phyloP scores from a whole-genome alignment of 2,113 vertebrate genomes.

The Seriola aureovittata region DNA sequence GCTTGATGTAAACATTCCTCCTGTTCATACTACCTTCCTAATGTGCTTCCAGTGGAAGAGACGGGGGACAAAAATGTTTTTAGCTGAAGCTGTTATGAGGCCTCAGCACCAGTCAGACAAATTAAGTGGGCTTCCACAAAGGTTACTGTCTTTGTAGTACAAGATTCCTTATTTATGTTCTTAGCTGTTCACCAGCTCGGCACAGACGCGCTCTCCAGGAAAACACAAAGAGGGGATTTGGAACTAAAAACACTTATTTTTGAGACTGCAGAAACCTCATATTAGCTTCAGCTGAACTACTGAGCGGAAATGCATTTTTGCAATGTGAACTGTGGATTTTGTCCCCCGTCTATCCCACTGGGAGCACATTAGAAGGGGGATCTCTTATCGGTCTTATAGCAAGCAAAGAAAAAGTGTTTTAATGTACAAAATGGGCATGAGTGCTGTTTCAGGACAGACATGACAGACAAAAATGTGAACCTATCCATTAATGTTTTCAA shows the following conservation, averaged over 20 bases:
- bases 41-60: neutral
- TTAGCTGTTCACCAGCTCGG: neutral
- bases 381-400: neutral
- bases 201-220: neutral
- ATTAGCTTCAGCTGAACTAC: too few species aligned
- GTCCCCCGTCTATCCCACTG: neutral
- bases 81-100: neutral
- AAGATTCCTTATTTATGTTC: neutral
- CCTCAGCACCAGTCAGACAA: neutral
- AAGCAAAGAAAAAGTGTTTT: neutral
- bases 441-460: neutral
- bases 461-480: slow-evolving; percentile 9
- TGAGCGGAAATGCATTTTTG: too few species aligned
- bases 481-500: slow-evolving; percentile 1
- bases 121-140: neutral
- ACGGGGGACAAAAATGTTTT: neutral
- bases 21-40: neutral
- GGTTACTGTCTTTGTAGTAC: neutral
- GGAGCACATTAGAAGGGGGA: neutral
- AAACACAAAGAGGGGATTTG: neutral
- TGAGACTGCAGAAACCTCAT: too few species aligned
- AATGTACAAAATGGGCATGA: neutral
- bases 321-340: neutral
- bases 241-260: neutral
- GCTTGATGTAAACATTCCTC: neutral